Percentiles rank a stretch among this genome's conserved stretches.
Conservation (phyloP, 2,113 vertebrate genomes). For the Alces alces region DNA sequence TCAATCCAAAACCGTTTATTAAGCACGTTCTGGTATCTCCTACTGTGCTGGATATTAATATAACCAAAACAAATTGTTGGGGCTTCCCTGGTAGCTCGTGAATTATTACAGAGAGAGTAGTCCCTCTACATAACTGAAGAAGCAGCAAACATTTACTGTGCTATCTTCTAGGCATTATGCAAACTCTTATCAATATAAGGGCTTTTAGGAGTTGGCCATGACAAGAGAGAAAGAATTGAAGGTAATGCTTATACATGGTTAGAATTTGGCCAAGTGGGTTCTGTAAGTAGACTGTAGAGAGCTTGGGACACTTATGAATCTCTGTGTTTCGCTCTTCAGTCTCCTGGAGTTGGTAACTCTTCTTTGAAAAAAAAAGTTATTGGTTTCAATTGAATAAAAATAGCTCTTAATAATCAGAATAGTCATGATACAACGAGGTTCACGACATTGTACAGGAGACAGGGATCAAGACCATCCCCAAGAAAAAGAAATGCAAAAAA, state of each 20-base stretch:
- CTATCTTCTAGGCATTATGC: not conserved
- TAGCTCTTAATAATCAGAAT: not conserved
- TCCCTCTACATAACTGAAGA: not conserved
- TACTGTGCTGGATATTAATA: not conserved
- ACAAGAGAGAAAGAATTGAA: not conserved
- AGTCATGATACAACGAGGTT: not conserved
- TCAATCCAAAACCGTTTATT: not conserved
- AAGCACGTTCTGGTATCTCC: not conserved
- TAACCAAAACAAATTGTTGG: not conserved
- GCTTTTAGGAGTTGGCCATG: not conserved
- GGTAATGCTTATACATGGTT: not conserved
- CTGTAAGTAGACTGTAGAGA: not conserved
- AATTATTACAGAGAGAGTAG: not conserved
- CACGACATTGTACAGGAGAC: not conserved
- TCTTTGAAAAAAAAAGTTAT: conserved; percentile 29
- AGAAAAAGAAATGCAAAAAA: not conserved
- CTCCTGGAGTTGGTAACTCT: not conserved
- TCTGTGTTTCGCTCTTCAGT: not conserved
- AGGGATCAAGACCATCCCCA: not conserved
- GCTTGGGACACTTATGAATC: not conserved
- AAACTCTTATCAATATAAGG: not conserved
- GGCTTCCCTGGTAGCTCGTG: not conserved
- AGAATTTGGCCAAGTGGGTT: not conserved
- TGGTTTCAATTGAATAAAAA: conserved; percentile 25
- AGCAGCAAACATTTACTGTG: not conserved